These are phyloP conservation scores for Acleris holmiana DNA, from an alignment of 2,888 invertebrate species.

Conservation along the genomic window DNA sequence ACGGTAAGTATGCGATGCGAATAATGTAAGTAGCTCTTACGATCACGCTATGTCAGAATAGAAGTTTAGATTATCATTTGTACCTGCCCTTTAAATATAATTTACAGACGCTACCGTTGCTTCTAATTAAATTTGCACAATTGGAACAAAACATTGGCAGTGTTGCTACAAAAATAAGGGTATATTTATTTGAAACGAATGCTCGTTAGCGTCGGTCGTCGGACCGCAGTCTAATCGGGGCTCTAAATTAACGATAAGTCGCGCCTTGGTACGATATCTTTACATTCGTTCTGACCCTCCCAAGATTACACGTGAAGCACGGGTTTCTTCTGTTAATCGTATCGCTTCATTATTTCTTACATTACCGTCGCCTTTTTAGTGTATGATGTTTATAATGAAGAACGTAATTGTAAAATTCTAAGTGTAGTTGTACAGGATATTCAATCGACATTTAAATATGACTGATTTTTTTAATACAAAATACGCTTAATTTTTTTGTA, in stretches of 20 bases:
- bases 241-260: slow-evolving; percentile 83
- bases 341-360: slow-evolving; percentile 52
- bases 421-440: no score
- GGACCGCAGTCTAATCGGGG: slow-evolving; percentile 77
- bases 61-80: slow-evolving; percentile 5
- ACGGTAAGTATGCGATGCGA: slow-evolving; percentile 21
- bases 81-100: neutral
- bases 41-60: neutral
- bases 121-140: slow-evolving; percentile 76
- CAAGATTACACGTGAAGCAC: slow-evolving; percentile 73
- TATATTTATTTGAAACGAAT: slow-evolving; percentile 68
- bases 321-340: slow-evolving; percentile 66
- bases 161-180: slow-evolving; percentile 75
- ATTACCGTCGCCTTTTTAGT: slow-evolving; percentile 24
- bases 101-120: slow-evolving; percentile 10
- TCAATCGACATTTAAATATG: no score
- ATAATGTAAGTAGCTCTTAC: slow-evolving; percentile 22
- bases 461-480: no score
- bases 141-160: slow-evolving; percentile 76
- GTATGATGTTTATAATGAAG: neutral
- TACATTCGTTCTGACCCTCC: slow-evolving; percentile 73
- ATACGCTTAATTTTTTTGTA: no score
- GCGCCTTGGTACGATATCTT: slow-evolving; percentile 74
- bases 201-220: slow-evolving; percentile 78
- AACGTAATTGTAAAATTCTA: neutral